These are phyloP conservation scores for Hybognathus amarus DNA, from an alignment of 2,797 vertebrate species.

Conservation along the genomic window DNA sequence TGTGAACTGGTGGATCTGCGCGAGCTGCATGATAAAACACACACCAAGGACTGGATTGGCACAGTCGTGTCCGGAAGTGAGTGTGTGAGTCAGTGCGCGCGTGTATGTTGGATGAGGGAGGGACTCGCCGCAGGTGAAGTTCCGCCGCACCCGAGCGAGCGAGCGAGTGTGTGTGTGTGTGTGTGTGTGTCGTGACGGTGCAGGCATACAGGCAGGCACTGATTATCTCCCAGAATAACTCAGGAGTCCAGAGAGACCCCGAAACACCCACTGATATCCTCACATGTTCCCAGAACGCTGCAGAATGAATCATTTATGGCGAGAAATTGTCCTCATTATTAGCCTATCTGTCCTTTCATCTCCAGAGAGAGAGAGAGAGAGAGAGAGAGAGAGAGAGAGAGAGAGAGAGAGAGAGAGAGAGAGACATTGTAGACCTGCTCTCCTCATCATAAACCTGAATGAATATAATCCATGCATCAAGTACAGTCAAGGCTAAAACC, in stretches of 20 bases:
- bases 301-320: constrained; percentile 24
- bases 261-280: neutral
- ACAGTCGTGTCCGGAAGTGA: constrained; percentile 51
- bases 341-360: constrained; percentile 19
- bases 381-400: too few species aligned
- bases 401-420: too few species aligned
- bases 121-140: constrained; percentile 53
- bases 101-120: constrained; percentile 46
- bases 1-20: neutral
- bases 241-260: constrained; percentile 32
- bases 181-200: neutral
- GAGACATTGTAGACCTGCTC: too few species aligned
- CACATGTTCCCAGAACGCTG: constrained; percentile 4
- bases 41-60: constrained; percentile 5
- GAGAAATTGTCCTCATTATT: constrained; percentile 16
- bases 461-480: neutral
- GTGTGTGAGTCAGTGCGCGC: neutral
- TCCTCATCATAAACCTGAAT: neutral
- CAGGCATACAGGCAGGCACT: constrained; percentile 18
- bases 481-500: neutral
- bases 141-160: neutral
- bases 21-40: constrained; percentile 44
- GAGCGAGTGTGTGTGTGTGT: fast-evolving
- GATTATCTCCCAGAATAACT: constrained; percentile 49
- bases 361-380: neutral